Evolutionary conservation across 2,113 vertebrate genomes (phyloP).

Genomic region (Pholis gunnellus): DNA sequence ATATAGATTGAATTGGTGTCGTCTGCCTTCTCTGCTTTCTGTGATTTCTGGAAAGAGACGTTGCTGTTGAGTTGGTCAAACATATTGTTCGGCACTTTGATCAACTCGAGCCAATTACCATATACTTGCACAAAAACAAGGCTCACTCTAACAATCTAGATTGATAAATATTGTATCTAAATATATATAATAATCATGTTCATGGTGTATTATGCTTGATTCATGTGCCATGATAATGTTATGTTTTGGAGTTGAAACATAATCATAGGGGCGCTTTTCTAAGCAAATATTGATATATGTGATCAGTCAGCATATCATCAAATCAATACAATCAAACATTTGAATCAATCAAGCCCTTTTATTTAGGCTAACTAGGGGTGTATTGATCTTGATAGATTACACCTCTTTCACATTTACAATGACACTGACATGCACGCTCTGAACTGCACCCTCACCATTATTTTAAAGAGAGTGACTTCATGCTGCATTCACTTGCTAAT

Average conservation of each 20-base stretch:
- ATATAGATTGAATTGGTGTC: not conserved
- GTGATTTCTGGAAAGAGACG: no score
- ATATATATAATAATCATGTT: not conserved
- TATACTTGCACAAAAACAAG: not conserved
- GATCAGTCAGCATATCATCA: no score
- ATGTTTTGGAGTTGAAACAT: not conserved
- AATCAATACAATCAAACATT: no score
- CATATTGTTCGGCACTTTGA: no score
- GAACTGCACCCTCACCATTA: not conserved
- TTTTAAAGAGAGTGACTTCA: not conserved
- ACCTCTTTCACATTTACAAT: not conserved
- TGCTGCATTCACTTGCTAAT: not conserved
- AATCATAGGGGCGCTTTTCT: not conserved
- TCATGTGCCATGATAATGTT: not conserved
- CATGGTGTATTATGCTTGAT: no score
- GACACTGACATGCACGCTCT: not conserved
- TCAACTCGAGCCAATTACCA: no score
- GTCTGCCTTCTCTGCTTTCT: no score
- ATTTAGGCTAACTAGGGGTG: not conserved
- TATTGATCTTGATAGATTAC: not conserved
- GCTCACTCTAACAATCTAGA: not conserved
- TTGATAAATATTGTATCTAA: not conserved
- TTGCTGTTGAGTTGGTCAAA: no score
- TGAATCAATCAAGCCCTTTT: not conserved
- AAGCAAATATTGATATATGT: not conserved